Evolutionary conservation across 2,888 invertebrate species (phyloP), one percentile per base, ranked within the genome.

Genomic region (Drosophila mimica): DNA sequence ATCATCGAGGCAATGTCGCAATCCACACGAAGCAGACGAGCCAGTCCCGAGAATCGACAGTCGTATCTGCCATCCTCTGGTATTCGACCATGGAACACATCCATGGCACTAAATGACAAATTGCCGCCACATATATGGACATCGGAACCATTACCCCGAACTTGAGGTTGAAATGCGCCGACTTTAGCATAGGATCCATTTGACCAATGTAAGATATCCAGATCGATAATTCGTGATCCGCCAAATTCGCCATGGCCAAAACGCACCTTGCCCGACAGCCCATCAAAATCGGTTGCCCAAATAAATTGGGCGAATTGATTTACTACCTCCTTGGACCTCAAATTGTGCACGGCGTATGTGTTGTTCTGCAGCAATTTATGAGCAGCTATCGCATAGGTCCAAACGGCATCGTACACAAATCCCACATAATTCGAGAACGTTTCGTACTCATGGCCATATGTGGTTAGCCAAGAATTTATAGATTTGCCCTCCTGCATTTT

Each of bases 341-440:
- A 67, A 67, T 81, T 74, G 43, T 82, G 77, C 0, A 90, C 54
- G 0, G 88, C 81, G 38, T 80, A 75, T 0, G 77, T 67, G 36
- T 90, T 94, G 59, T 94, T 94, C 58, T 93, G 94, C 0, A 96
- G 92, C 0, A 97, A 93, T 76, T 94, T 94, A 87, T 96, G 95
- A 34, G 96, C 93, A 0, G 96, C 97, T 43, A 95, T 93, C 5
- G 96, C 97, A 91, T 96, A 97, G 0, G 95, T 95, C 97, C 97
- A 97, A 59, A 97, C 96, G 0, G 96, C 97, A 92, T 97, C 97
- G 86, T 97, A 97, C 0, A 96, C 96, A 90, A 95, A 97, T 0
- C 96, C 96, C 0, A 96, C 96, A 91, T 96, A 97, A 78, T 95
- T 94, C 0, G 96, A 96, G 9, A 82, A 62, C n/a, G 67, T 52